Base-by-base conservation (phyloP, 2,888 invertebrate genomes). In the Kuschelorhynchus macadamiae region DNA sequence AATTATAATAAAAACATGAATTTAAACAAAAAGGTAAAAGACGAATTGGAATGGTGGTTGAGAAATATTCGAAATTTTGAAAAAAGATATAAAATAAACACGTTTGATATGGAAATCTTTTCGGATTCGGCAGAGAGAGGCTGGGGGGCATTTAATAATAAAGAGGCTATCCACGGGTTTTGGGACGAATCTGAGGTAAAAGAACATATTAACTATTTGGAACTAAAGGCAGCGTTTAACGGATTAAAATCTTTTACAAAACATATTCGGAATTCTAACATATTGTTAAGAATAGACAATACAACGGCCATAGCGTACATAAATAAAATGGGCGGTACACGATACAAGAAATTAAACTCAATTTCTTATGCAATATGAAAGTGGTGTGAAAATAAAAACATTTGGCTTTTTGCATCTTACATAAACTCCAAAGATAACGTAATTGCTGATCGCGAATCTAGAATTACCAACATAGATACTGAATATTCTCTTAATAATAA, bases 201-300 rank as follows among this genome's bases (percentile, higher is more conserved):
- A 18, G 21, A 21, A 21, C 21, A 49, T 25, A 25, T 25, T 49
- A 49, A 20, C n/a, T 20, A 49, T 25, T 25, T 25, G 25, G 25
- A 25, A 25, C 7, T 25, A 25, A 25, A 25, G 25, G 25, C 25
- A n/a, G 49, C 49, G 5, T 21, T 49, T n/a, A 18, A 49, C 49
- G 49, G 49, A 18, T 2, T 49, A 49, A 18, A 49, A 49, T 49
- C 21, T 49, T 49, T 49, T 49, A 25, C 49, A 49, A 49, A 49
- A 21, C 49, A 49, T 18, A 8, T 11, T 3, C 39, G 11, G 25
- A 25, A 25, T 7, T 25, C 4, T 25, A 25, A 36, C 3, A 36
- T 36, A 7, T 36, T 12, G 11, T 36, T 36, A 11, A 36, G 2
- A 36, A 36, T 36, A 36, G 36, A 36, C 11, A 36, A 36, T 11